Evolutionary conservation across 2,888 invertebrate species (phyloP), one percentile per base, ranked within the genome.

Genomic region (Ariolimax columbianus): DNA sequence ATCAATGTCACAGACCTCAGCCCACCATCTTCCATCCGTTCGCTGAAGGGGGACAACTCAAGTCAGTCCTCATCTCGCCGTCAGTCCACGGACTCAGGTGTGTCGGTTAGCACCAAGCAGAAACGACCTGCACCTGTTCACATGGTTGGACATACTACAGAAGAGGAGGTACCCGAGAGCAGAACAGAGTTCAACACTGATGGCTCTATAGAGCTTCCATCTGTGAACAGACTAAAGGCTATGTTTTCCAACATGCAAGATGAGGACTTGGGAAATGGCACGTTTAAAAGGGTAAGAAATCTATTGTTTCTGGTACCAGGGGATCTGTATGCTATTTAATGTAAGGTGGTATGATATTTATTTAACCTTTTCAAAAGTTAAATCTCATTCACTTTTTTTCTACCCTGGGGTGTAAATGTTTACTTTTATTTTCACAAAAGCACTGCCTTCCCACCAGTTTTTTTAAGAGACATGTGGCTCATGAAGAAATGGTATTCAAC

Each of bases 181-280:
- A 82, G 91, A 26, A 90, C 90, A 40, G 92, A 92, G 82, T 90
- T 89, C 81, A 91, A 92, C 66, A 90, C 90, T 9, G 91, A 91
- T 1, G 89, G 89, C 0, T 63, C 38, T 26, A 77, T 90, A 26
- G 91, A 92, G 78, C 87, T 92, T 66, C 92, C 92, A 1, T 92
- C 92, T 30, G 93, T 93, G 68, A 91, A 91, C 85, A 86, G 91
- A 43, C 88, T 93, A n/a, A 89, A 90, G 55, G 91, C 92, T 14
- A 90, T 91, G 91, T 93, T 93, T 88, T 87, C 88, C 26, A 75
- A 26, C 51, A 0, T 36, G 40, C 68, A 79, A 36, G 77, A 77
- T 33, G 80, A 80, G 14, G 79, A 79, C 36, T 36, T 84, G n/a
- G 84, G 73, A 30, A 63, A 59, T n/a, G 75, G 84, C 1, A 33